phyloP scores from a whole-genome alignment of 2,797 vertebrate genomes.

The Enteromius treurensis region DNA sequence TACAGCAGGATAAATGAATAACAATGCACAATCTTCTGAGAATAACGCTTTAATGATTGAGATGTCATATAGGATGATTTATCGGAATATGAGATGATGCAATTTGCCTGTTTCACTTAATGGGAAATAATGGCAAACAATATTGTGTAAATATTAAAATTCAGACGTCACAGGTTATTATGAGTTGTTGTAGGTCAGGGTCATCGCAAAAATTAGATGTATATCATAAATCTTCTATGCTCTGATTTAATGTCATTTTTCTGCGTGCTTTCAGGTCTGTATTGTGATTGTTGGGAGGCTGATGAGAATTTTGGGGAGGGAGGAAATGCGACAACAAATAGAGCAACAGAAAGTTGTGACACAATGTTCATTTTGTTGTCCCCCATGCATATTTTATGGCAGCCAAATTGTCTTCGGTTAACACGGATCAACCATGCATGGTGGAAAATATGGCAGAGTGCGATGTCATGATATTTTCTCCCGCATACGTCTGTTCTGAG shows the following conservation, averaged over 20 bases:
- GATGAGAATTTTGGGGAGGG: background rate
- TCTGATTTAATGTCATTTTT: background rate
- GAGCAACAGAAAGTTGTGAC: background rate
- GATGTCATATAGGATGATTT: background rate
- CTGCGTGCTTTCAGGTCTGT: constrained; percentile 10
- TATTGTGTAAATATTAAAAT: constrained; percentile 3
- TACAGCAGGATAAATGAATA: constrained; percentile 48
- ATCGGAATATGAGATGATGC: constrained; percentile 5
- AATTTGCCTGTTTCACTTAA: constrained; percentile 9
- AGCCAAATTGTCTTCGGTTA: constrained; percentile 17
- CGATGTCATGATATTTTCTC: constrained; percentile 18
- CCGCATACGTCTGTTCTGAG: background rate
- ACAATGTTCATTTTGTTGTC: background rate
- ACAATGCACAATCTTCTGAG: constrained; percentile 33
- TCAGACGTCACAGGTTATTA: background rate
- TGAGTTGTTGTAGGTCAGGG: background rate
- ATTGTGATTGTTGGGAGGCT: background rate
- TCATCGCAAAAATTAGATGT: background rate
- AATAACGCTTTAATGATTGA: constrained; percentile 25
- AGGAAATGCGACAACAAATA: background rate
- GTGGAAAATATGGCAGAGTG: background rate
- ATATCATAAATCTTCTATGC: background rate
- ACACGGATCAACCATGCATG: background rate
- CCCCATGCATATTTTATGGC: constrained; percentile 10
- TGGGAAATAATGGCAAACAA: constrained; percentile 8